Evolutionary conservation across 2,888 invertebrate species (phyloP).

Genomic region (Lasioglossum zephyrum): DNA sequence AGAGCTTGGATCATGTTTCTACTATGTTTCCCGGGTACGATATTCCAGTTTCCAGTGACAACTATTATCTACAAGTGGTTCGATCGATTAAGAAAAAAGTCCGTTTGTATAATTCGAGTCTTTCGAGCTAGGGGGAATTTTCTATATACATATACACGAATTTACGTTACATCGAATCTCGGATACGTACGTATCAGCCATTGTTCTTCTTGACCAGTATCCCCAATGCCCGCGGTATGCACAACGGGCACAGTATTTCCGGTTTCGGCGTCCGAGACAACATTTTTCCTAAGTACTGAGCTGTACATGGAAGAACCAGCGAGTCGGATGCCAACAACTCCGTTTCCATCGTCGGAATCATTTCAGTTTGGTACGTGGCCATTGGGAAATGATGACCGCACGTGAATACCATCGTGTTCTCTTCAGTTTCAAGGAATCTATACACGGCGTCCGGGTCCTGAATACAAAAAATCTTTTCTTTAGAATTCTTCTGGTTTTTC

Average conservation of each 20-base stretch:
- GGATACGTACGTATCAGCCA: slow-evolving; percentile 61
- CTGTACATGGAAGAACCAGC: slow-evolving; percentile 80
- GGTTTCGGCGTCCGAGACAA: slow-evolving; percentile 75
- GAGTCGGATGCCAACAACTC: slow-evolving; percentile 78
- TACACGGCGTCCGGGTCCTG: slow-evolving; percentile 63
- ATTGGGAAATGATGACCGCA: slow-evolving; percentile 82
- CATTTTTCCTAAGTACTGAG: slow-evolving; percentile 78
- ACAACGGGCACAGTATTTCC: slow-evolving; percentile 81
- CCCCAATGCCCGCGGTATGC: slow-evolving; percentile 79
- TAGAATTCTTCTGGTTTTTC: not conserved
- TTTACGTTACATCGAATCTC: slow-evolving; percentile 52
- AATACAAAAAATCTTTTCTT: not conserved
- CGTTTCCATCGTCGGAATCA: slow-evolving; percentile 81
- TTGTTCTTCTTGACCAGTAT: slow-evolving; percentile 67
- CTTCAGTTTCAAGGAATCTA: slow-evolving; percentile 76
- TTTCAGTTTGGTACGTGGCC: slow-evolving; percentile 78
- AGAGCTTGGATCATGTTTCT: slow-evolving; percentile 37
- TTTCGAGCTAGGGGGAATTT: slow-evolving; percentile 26
- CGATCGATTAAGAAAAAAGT: slow-evolving; percentile 32
- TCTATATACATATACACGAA: slow-evolving; percentile 30
- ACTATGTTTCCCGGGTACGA: slow-evolving; percentile 14
- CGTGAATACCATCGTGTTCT: slow-evolving; percentile 81
- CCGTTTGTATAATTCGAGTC: slow-evolving; percentile 17
- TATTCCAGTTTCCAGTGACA: slow-evolving; percentile 24
- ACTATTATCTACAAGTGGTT: slow-evolving; percentile 21